Percentiles rank a stretch among this genome's conserved stretches.
These are phyloP conservation scores for Adelphocoris suturalis DNA, from an alignment of 2,888 invertebrate species.

Conservation along the genomic window DNA sequence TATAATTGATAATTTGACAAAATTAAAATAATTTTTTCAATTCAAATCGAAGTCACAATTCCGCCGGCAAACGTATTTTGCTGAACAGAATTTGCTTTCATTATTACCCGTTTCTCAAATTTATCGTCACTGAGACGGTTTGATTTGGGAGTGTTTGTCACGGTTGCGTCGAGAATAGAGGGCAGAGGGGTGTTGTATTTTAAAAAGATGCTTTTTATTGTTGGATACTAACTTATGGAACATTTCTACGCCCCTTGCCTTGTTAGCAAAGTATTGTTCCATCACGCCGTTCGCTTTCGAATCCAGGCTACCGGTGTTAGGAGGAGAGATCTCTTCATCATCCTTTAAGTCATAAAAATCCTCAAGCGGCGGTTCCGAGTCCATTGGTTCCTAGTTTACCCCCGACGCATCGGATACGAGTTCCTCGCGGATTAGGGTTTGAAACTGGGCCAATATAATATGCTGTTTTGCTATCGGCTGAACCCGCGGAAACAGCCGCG, in stretches of 20 bases:
- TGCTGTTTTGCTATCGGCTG: too few species aligned
- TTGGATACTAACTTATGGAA: too few species aligned
- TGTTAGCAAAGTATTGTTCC: neutral
- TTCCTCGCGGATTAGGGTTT: too few species aligned
- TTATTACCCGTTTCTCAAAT: conserved; percentile 48
- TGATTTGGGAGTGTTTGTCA: conserved; percentile 64
- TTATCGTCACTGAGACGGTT: conserved; percentile 60
- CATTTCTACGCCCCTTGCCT: neutral
- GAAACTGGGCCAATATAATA: too few species aligned
- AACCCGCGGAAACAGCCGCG: conserved; percentile 26
- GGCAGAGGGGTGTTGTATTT: conserved; percentile 51
- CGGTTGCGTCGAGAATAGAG: conserved; percentile 55
- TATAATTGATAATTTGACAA: too few species aligned
- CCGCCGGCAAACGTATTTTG: too few species aligned
- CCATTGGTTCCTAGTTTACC: neutral
- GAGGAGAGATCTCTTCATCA: conserved; percentile 1
- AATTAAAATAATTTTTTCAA: too few species aligned
- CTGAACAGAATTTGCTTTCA: conserved; percentile 7
- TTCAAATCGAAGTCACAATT: too few species aligned
- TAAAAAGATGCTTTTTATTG: conserved; percentile 1
- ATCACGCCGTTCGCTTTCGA: conserved; percentile 1
- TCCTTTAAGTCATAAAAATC: neutral
- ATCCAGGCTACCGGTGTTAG: neutral
- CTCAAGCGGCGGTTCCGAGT: neutral
- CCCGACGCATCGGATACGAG: conserved; percentile 14